Conservation (phyloP, 2,113 vertebrate species). For the Gobiocypris rarus region DNA sequence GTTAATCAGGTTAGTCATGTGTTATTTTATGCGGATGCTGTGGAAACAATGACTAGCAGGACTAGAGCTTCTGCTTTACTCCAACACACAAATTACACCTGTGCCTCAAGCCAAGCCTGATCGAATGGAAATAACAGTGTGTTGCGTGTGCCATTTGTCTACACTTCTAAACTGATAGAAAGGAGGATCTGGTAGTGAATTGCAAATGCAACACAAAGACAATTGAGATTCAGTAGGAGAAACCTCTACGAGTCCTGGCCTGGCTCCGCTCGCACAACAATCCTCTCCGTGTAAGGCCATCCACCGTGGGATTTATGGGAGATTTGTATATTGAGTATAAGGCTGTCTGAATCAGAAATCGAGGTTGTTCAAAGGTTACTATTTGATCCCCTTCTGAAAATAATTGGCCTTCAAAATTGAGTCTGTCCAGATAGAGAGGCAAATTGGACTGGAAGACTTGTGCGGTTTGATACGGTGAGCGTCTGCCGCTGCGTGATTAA, state of each 20-base stretch:
- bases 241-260: slow-evolving; percentile 42
- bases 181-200: background rate
- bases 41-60: background rate
- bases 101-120: background rate
- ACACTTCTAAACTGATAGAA: background rate
- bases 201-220: background rate
- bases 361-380: slow-evolving; percentile 64
- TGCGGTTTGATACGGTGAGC: slow-evolving; percentile 58
- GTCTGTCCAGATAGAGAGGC: slow-evolving; percentile 67
- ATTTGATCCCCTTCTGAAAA: slow-evolving; percentile 62
- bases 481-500: slow-evolving; percentile 63
- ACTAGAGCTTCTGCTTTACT: background rate
- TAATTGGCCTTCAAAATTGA: slow-evolving; percentile 72
- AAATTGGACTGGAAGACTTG: slow-evolving; percentile 73
- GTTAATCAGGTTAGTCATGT: background rate
- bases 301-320: slow-evolving; percentile 27
- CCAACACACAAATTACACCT: background rate
- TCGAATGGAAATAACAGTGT: background rate
- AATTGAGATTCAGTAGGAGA: background rate
- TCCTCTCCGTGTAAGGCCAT: slow-evolving; percentile 54
- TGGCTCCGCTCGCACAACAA: slow-evolving; percentile 52
- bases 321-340: slow-evolving; percentile 53
- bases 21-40: background rate
- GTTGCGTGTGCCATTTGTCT: background rate
- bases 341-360: slow-evolving; percentile 50